Percentiles rank a stretch among this genome's conserved stretches.
These are phyloP conservation scores for Pollenia angustigena DNA, from an alignment of 2,888 invertebrate species.

Conservation along the genomic window DNA sequence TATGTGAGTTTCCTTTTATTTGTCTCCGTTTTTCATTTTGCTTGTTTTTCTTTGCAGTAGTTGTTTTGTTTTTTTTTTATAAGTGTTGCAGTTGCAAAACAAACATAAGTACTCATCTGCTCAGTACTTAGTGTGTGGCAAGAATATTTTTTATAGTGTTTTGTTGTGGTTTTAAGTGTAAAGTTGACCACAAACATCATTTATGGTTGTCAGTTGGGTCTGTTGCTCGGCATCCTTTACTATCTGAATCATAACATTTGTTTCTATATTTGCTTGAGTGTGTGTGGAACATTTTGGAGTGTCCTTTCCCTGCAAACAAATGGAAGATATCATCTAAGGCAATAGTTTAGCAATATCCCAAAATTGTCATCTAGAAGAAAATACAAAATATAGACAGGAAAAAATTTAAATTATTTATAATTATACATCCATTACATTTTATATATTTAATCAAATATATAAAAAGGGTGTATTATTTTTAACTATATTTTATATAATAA, in stretches of 20 bases:
- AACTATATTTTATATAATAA: too few relatives aligned
- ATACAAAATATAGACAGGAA: too few relatives aligned
- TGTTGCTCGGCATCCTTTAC: conserved; percentile 57
- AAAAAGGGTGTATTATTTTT: too few relatives aligned
- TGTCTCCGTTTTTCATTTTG: conserved; percentile 8
- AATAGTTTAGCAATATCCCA: too few relatives aligned
- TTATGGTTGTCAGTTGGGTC: conserved; percentile 77
- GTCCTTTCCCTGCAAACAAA: too few relatives aligned
- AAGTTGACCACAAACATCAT: conserved; percentile 83
- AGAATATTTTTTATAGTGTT: conserved; percentile 64
- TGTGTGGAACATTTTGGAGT: not conserved
- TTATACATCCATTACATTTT: too few relatives aligned
- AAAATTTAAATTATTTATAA: too few relatives aligned
- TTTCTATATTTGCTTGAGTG: not conserved
- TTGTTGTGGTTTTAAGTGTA: conserved; percentile 75
- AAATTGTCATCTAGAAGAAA: too few relatives aligned
- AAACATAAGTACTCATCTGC: conserved; percentile 40
- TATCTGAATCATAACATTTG: conserved; percentile 29
- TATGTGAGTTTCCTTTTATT: not conserved
- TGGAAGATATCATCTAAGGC: too few relatives aligned
- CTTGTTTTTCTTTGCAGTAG: conserved; percentile 4
- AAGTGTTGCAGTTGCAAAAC: not conserved
- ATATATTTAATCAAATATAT: too few relatives aligned
- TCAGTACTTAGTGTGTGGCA: conserved; percentile 54
- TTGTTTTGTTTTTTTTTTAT: conserved; percentile 3